A percentile compares a stretch with the other conserved stretches of the same genome.
Conservation (phyloP, 2,797 vertebrate genomes). For the Tadarida brasiliensis region DNA sequence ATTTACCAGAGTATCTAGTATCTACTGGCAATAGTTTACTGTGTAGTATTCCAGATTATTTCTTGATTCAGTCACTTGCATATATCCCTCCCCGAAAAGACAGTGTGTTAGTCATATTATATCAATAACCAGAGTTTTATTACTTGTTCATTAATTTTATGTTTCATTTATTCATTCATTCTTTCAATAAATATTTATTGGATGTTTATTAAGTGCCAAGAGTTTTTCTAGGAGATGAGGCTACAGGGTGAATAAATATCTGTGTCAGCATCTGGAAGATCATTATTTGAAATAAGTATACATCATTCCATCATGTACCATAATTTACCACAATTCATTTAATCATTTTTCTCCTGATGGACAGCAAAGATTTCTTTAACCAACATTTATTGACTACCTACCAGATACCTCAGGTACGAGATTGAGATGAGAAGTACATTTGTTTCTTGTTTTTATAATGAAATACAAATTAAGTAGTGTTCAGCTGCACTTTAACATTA, state of each 20-base stretch:
- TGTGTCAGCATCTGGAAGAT: slow-evolving; percentile 15
- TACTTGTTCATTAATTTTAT: slow-evolving; percentile 54
- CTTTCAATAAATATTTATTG: slow-evolving; percentile 39
- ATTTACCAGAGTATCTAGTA: slow-evolving; percentile 14
- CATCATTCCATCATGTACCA: background rate
- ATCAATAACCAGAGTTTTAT: slow-evolving; percentile 42
- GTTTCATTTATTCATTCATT: slow-evolving; percentile 56
- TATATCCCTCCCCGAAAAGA: background rate
- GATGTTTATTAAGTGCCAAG: slow-evolving; percentile 41
- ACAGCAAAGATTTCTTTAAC: slow-evolving; percentile 41
- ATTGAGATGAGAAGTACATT: background rate
- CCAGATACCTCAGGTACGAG: background rate
- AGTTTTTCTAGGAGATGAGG: slow-evolving; percentile 6
- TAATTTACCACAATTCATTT: slow-evolving; percentile 35
- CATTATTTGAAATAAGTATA: slow-evolving; percentile 57
- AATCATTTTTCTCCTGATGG: background rate
- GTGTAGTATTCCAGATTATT: background rate
- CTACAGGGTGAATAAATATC: background rate
- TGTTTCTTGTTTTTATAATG: background rate
- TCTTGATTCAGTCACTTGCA: background rate
- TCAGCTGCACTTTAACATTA: background rate
- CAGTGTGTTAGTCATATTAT: slow-evolving; percentile 11
- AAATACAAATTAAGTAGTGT: slow-evolving; percentile 26
- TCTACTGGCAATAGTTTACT: background rate
- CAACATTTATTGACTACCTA: background rate